phyloP scores from a whole-genome alignment of 2,888 invertebrate species.

The Agrotis clavis region DNA sequence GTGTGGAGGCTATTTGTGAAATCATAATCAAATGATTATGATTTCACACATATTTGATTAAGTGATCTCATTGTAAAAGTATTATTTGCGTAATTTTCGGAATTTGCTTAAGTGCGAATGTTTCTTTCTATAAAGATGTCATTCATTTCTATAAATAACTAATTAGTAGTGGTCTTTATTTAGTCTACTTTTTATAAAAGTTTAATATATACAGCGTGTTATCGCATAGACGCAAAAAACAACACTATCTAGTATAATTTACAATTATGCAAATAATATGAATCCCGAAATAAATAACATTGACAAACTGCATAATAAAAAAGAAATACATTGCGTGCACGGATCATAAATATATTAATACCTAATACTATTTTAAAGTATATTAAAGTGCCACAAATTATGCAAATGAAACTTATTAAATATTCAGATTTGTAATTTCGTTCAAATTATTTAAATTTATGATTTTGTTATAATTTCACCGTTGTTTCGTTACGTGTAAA shows the following conservation, averaged over 20 bases:
- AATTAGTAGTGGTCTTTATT: no score
- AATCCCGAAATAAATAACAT: neutral
- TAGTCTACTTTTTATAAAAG: no score
- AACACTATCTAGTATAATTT: no score
- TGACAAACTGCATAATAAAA: neutral
- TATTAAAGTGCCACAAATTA: constrained; percentile 8
- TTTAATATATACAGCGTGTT: no score
- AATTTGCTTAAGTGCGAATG: no score
- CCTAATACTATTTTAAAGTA: constrained; percentile 11
- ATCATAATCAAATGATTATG: no score
- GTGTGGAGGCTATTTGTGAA: no score
- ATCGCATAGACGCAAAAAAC: neutral
- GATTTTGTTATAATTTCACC: constrained; percentile 31
- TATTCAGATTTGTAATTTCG: constrained; percentile 21
- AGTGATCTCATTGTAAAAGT: no score
- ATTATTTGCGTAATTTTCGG: no score
- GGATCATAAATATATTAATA: constrained; percentile 6
- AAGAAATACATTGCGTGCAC: neutral
- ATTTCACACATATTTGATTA: no score
- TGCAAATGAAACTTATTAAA: constrained; percentile 19
- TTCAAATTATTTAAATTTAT: constrained; percentile 23
- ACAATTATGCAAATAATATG: neutral
- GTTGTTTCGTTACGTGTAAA: neutral
- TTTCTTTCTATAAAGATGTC: neutral
- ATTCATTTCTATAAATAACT: neutral